Evolutionary conservation across 2,797 vertebrate species (phyloP).

Genomic region (Pipistrellus kuhlii): DNA sequence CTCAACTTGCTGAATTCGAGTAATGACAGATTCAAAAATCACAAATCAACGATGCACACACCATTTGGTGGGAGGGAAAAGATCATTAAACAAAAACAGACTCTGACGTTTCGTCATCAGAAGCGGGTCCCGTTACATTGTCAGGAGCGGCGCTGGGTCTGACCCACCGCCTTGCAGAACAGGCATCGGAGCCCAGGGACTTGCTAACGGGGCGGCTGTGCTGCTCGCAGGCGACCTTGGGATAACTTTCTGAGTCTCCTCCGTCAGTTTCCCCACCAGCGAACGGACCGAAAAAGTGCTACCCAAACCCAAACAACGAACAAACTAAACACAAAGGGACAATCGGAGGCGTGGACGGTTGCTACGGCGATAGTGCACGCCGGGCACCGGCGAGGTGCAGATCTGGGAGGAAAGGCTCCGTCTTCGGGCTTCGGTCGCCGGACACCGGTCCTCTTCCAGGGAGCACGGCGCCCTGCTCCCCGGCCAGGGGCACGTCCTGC

Average conservation of each 20-base stretch:
- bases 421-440: background rate
- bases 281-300: background rate
- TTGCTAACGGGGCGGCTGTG: background rate
- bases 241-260: background rate
- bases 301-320: background rate
- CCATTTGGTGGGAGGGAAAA: background rate
- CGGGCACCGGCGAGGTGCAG: background rate
- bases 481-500: background rate
- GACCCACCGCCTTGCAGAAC: background rate
- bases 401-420: background rate
- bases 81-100: too few relatives aligned
- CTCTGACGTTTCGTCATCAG: background rate
- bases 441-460: background rate
- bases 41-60: background rate
- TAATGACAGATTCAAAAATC: constrained; percentile 11
- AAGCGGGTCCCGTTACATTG: background rate
- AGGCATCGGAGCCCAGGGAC: background rate
- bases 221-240: background rate
- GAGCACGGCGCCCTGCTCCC: background rate
- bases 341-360: background rate
- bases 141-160: background rate
- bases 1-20: background rate
- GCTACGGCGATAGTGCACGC: background rate
- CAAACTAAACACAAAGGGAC: background rate
- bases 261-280: background rate